Conservation (phyloP, 2,113 vertebrate genomes). For the Desmodus rotundus region DNA sequence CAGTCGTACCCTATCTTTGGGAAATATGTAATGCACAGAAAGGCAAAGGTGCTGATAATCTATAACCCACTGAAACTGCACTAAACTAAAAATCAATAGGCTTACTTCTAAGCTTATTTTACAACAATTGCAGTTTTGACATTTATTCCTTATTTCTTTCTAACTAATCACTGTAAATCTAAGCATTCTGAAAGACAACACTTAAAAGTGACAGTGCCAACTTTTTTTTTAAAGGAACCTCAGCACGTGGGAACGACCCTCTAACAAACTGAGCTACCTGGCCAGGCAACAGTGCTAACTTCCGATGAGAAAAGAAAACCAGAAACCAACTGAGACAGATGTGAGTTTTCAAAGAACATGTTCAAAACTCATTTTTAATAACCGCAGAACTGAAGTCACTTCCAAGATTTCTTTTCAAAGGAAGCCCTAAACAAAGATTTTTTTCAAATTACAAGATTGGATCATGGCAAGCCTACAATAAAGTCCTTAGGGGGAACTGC, state of each 20-base stretch:
- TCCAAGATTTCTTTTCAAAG: constrained; percentile 13
- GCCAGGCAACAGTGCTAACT: background rate
- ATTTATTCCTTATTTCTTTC: background rate
- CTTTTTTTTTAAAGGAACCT: background rate
- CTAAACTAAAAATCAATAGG: constrained; percentile 6
- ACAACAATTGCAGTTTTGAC: background rate
- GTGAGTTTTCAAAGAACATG: background rate
- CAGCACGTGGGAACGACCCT: too few relatives aligned
- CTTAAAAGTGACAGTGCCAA: background rate
- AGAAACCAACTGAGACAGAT: background rate
- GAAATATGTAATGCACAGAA: background rate
- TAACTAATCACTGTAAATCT: background rate
- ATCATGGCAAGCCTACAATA: background rate
- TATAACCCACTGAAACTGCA: background rate
- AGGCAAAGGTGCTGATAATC: background rate
- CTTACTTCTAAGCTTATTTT: background rate
- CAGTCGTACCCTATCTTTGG: background rate
- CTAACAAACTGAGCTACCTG: too few relatives aligned
- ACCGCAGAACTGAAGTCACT: background rate
- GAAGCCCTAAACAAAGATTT: background rate
- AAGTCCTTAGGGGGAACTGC: background rate
- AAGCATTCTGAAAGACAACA: background rate
- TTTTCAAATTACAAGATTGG: background rate
- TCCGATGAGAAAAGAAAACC: background rate
- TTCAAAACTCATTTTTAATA: constrained; percentile 22